Base-by-base conservation (phyloP, 2,888 invertebrate genomes). In the Lysandra bellargus region DNA sequence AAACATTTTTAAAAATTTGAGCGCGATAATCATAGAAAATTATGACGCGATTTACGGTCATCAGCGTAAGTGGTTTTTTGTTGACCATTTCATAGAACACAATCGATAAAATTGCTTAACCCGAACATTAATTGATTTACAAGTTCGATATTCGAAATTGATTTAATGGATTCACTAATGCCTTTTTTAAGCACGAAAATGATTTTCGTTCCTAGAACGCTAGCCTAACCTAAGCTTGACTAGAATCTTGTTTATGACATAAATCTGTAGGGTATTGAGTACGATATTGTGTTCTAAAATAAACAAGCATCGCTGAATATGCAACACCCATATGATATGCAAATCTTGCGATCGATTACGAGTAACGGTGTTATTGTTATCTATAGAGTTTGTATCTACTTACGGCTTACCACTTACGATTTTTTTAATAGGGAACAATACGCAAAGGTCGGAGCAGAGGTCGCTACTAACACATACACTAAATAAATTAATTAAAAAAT, bases 311-410 rank as follows among this genome's bases (percentile, higher is more conserved):
- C 12, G 44, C 57, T 76, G 33, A 53, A 76, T 57, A 76, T 76
- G 76, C 53, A 76, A 76, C 5, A 57, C 76, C 76, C 76, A 53
- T 17, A 76, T 33, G 57, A 37, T 53, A 76, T 53, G 76, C 57
- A 57, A 76, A 57, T 57, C 33, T 14, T 17, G 53, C 23, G 33
- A 76, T 57, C 30, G 76, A 76, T 76, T 76, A 76, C 49, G 75
- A 9, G 44, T 12, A 17, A 17, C 3, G 17, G 57, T 17, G 49
- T 75, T 53, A 76, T 57, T 30, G 44, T 74, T 74, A 30, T 33
- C 33, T 14, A 17, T 57, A 53, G 49, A 23, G 57, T 76, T 53
- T 53, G 7, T 76, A 4, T 57, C 14, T 14, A 57, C 17, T 57
- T 49, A 23, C 23, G 23, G 23, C 23, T 23, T 0, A 49, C 2